Conservation (phyloP, 2,888 invertebrate genomes). For the Drosophila tripunctata region DNA sequence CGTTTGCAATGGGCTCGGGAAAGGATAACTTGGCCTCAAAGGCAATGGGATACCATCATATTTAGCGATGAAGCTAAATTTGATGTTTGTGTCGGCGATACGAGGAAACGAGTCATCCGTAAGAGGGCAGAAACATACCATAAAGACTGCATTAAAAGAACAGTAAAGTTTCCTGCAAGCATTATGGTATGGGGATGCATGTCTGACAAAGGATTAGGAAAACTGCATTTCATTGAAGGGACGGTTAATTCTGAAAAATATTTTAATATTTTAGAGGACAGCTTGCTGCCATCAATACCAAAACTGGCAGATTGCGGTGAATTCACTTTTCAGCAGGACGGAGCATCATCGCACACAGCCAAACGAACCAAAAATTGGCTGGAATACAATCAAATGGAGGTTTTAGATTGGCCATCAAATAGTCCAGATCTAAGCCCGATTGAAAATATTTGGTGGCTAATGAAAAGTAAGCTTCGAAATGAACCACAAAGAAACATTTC, state of each 20-base stretch:
- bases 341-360: too few species aligned
- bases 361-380: too few species aligned
- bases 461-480: constrained; percentile 5
- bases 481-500: constrained; percentile 7
- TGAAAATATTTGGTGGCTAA: constrained; percentile 6
- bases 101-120: constrained; percentile 19
- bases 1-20: too few species aligned
- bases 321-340: too few species aligned
- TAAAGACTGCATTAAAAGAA: constrained; percentile 13
- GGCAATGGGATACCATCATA: too few species aligned
- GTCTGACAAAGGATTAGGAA: constrained; percentile 27
- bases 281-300: constrained; percentile 31
- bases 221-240: constrained; percentile 31
- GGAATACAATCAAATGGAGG: constrained; percentile 1
- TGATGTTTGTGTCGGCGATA: constrained; percentile 30
- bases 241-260: constrained; percentile 28
- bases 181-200: constrained; percentile 36
- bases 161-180: constrained; percentile 30
- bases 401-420: constrained; percentile 7
- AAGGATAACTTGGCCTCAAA: too few species aligned
- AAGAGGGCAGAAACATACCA: constrained; percentile 4
- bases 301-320: constrained; percentile 13
- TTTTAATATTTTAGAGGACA: constrained; percentile 24
- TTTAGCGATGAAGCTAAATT: constrained; percentile 40
- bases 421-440: constrained; percentile 4